Evolutionary conservation across 2,113 vertebrate species (phyloP).

Genomic region (Petroica traversi): DNA sequence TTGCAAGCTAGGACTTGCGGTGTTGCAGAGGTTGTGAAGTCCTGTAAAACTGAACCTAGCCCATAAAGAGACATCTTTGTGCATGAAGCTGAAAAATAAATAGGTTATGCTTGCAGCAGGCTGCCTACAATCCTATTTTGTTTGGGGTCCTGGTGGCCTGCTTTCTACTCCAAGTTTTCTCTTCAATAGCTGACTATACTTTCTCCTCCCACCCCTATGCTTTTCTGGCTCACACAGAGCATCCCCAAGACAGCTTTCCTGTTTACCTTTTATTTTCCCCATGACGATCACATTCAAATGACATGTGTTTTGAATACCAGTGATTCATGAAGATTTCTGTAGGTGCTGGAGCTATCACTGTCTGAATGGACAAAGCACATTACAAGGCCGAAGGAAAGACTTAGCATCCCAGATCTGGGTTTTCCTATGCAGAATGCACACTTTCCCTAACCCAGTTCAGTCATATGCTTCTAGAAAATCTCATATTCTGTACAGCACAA

Average conservation of each 20-base stretch:
- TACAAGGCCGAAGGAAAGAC: not conserved
- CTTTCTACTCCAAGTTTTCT: not conserved
- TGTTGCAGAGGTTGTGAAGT: not conserved
- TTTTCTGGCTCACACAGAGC: not conserved
- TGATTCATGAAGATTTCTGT: not conserved
- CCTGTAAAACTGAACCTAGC: not conserved
- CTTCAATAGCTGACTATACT: not conserved
- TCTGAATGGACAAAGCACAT: not conserved
- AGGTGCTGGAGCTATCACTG: not conserved
- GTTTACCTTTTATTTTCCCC: fast-evolving
- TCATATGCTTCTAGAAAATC: not conserved
- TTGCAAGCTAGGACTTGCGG: not conserved
- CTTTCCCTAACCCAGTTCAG: not conserved
- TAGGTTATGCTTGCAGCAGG: not conserved
- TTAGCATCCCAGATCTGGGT: not conserved
- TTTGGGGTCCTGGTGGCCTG: not conserved
- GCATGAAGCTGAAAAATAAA: not conserved
- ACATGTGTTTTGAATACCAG: not conserved
- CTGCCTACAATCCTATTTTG: not conserved
- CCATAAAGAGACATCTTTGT: not conserved
- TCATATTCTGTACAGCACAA: not conserved
- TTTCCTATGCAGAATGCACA: not conserved
- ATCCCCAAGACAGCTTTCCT: not conserved
- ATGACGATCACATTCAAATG: not conserved
- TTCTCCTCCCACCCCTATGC: not conserved